phyloP scores from a whole-genome alignment of 2,888 invertebrate species.

The Eretmocerus hayati region DNA sequence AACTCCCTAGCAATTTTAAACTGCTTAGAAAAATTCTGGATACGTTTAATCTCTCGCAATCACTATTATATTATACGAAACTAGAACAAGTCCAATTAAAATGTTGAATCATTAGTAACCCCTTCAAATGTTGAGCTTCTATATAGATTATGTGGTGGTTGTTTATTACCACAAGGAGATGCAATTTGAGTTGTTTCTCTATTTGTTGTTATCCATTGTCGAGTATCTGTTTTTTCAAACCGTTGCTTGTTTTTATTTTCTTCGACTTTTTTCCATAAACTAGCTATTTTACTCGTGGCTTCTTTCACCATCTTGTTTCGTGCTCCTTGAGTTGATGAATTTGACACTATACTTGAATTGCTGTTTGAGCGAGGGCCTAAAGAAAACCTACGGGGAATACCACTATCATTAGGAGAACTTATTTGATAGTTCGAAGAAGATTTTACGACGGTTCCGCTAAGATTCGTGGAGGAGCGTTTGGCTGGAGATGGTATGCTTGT shows the following conservation, averaged over 20 bases:
- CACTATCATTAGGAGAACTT: constrained; percentile 29
- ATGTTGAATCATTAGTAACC: constrained; percentile 29
- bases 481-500: constrained; percentile 24
- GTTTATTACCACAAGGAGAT: constrained; percentile 12
- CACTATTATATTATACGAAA: too few relatives aligned
- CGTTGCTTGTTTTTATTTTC: constrained; percentile 57
- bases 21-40: too few relatives aligned
- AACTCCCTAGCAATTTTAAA: too few relatives aligned
- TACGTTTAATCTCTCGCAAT: too few relatives aligned
- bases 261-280: constrained; percentile 72
- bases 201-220: constrained; percentile 49
- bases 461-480: constrained; percentile 23
- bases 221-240: constrained; percentile 52
- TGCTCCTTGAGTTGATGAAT: constrained; percentile 30
- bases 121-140: constrained; percentile 64
- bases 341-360: constrained; percentile 51
- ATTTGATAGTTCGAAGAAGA: constrained; percentile 23
- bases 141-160: constrained; percentile 41
- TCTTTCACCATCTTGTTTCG: constrained; percentile 48
- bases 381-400: constrained; percentile 23
- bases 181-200: constrained; percentile 16
- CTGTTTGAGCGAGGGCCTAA: constrained; percentile 50
- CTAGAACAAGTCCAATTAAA: too few relatives aligned
- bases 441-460: constrained; percentile 10
- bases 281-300: constrained; percentile 72